Evolutionary conservation across 2,888 invertebrate species (phyloP), one percentile per base, ranked within the genome.

Genomic region (Hyppa rectilinea): DNA sequence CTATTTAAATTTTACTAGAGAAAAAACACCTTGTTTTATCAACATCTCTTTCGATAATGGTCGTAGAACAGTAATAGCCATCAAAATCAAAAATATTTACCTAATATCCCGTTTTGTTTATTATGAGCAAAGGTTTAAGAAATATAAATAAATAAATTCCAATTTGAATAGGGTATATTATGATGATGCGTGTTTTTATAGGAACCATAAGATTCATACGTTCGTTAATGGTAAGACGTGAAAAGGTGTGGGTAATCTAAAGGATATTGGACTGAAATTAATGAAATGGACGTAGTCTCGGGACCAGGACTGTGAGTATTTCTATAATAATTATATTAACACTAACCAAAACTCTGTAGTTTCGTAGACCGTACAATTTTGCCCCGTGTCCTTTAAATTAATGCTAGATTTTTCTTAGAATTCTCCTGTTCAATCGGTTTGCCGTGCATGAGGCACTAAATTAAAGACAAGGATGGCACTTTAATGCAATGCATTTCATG

Each of bases 221-320:
- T 75, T 29, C 40, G 76, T 40, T 17, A 10, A 12, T 12, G 2
- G 12, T 43, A 34, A 43, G 47, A 40, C 45, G 67, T 53, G 9
- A 40, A 75, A 34, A 29, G 10, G 45, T 47, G 12, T 2, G 9
- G 38, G n/a, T 1, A 38, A 34, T 38, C 12, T 20, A 2, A 26
- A 75, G 26, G 12, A 3, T 17, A n/a, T 45, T 45, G 0, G 26
- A 36, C 20, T 50, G 23, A 34, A 53, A 10, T 12, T 34, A n/a
- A 31, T 40, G 7, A 67, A 55, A 71, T 71, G 71, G 1, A 12
- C 17, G 0, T 14, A 1, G 1, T 9, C 6, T 2, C 1, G 2
- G 10, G 20, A 38, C 75, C 71, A 0, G 71, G 75, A 29, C 7
- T 67, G 71, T 71, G n/a, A 71, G 71, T 71, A 52, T n/a, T 52